Conservation (phyloP, 2,113 vertebrate genomes). For the Illadopsis cleaveri region DNA sequence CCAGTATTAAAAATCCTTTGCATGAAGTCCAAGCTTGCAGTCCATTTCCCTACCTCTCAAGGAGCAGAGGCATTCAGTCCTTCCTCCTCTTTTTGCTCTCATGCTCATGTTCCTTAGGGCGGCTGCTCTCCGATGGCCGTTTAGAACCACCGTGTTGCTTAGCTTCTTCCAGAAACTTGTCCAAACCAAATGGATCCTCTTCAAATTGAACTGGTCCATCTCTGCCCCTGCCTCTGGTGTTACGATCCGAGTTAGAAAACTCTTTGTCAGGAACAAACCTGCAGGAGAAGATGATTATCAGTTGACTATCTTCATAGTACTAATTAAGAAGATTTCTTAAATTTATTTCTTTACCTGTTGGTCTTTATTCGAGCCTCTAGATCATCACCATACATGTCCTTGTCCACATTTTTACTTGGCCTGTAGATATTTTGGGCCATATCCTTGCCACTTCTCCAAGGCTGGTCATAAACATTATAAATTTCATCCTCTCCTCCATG, state of each 20-base stretch:
- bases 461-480: conserved; percentile 95
- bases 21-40: conserved; percentile 15
- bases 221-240: conserved; percentile 77
- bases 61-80: conserved; percentile 77
- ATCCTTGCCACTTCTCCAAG: conserved; percentile 89
- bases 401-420: conserved; percentile 91
- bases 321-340: not conserved
- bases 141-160: conserved; percentile 97
- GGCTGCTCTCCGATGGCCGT: conserved; percentile 89
- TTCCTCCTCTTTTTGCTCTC: conserved; percentile 96
- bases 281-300: not conserved
- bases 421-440: conserved; percentile 96
- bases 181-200: conserved; percentile 97
- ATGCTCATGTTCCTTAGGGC: conserved; percentile 95
- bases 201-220: conserved; percentile 98
- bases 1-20: conserved; percentile 13
- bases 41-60: conserved; percentile 4
- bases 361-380: conserved; percentile 90
- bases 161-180: conserved; percentile 98
- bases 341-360: conserved; percentile 79
- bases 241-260: conserved; percentile 90
- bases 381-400: conserved; percentile 91
- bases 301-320: not conserved
- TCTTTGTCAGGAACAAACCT: conserved; percentile 96
- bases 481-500: conserved; percentile 94